Base-by-base conservation (phyloP, 2,797 vertebrate species). In the Ataeniobius toweri region DNA sequence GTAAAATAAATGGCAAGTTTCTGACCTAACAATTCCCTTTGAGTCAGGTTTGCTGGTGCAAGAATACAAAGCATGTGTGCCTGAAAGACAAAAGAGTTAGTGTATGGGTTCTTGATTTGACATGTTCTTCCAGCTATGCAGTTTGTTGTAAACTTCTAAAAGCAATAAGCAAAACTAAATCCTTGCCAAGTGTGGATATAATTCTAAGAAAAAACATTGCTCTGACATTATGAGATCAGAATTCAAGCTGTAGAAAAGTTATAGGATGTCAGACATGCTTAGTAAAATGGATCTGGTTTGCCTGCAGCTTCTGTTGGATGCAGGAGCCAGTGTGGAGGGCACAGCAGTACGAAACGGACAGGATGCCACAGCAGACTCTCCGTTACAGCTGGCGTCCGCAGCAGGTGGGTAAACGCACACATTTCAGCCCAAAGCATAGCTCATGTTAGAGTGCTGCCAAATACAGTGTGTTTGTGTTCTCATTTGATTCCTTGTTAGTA, bases 371-470 rank as follows among this genome's bases (percentile, higher is more conserved):
- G 96, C 97, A 0, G 98, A 99, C 91, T 98, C 97, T 0, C 98
- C 98, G 0, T 91, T 99, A 63, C 98, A 99, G 94, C 95, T 99
- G 91, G 97, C 98, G 28, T 99, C 98, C 0, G 97, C 98, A 48
- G 98, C 98, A 91, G 98, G 98, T 99, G 94, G 83, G 91, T 70
- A 67, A 68, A 74, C 69, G 67, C 84, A 75, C 9, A 78, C 28
- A 71, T 1, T 56, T 28, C 22, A 65, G 75, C 74, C 81, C n/a
- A 70, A 70, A 39, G 63, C 86, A 78, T 50, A 84, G 79, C 83
- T 78, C 75, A 82, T 84, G 72, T 44, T n/a, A 70, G 48, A 73
- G 67, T 26, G 53, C 41, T 59, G 44, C 63, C 2, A n/a, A 71
- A 63, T 28, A 48, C 22, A 77, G 71, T 41, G 6, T 9, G 36